A percentile compares a stretch with the other conserved stretches of the same genome.
Evolutionary conservation across 2,113 vertebrate species (phyloP).

Genomic region (Centrocercus urophasianus): DNA sequence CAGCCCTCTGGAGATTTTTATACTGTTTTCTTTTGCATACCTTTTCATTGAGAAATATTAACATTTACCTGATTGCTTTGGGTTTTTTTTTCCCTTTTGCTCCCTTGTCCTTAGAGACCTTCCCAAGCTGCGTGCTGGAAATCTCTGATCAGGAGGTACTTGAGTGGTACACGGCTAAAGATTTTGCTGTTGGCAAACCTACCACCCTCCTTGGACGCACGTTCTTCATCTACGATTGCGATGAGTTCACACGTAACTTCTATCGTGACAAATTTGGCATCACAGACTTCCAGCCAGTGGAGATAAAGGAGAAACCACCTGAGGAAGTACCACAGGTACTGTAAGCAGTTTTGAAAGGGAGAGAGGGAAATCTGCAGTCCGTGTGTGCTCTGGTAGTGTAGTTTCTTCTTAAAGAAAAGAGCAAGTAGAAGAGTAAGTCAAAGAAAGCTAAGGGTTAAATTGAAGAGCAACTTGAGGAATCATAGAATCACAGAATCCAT

Average conservation of each 20-base stretch:
- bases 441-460: neutral
- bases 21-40: neutral
- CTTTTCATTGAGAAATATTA: neutral
- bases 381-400: neutral
- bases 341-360: neutral
- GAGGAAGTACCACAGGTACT: constrained; percentile 75
- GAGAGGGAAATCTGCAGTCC: neutral
- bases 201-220: constrained; percentile 84
- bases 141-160: constrained; percentile 87
- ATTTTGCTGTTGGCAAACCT: constrained; percentile 87
- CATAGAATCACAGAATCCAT: neutral
- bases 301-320: constrained; percentile 65
- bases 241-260: constrained; percentile 88
- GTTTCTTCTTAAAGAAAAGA: neutral
- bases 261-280: constrained; percentile 85
- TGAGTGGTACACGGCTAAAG: constrained; percentile 88
- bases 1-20: neutral
- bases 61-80: neutral
- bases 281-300: constrained; percentile 76
- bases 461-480: neutral
- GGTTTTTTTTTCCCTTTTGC: neutral
- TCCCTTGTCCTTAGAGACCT: constrained; percentile 77
- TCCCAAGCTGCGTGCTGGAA: constrained; percentile 91
- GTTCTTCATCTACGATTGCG: constrained; percentile 91
- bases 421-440: neutral